A percentile compares a stretch with the other conserved stretches of the same genome.
Evolutionary conservation across 2,888 invertebrate species (phyloP).

Genomic region (Eumacrocentrus americanus): DNA sequence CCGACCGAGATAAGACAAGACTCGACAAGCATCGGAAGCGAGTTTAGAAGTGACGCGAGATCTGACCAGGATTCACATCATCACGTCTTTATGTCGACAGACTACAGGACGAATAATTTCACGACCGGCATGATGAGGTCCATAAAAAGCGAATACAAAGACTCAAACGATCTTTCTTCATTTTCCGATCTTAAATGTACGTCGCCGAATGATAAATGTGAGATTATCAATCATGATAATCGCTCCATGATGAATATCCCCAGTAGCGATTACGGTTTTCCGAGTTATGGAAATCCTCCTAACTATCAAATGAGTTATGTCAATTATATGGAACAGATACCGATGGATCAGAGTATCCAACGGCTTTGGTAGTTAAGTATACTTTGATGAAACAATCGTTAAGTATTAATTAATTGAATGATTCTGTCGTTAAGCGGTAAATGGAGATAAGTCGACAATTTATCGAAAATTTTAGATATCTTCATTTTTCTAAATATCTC

Average conservation of each 20-base stretch:
- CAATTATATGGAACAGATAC: slow-evolving; percentile 54
- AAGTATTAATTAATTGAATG: too few species aligned
- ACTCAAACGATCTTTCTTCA: slow-evolving; percentile 38
- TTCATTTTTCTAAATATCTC: too few species aligned
- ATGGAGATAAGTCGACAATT: too few species aligned
- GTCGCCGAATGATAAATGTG: slow-evolving; percentile 35
- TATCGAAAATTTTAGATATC: too few species aligned
- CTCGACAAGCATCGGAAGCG: slow-evolving; percentile 38
- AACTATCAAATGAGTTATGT: slow-evolving; percentile 56
- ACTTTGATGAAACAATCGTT: too few species aligned
- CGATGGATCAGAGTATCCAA: slow-evolving; percentile 53
- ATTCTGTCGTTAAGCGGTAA: too few species aligned
- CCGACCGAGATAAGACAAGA: slow-evolving; percentile 43
- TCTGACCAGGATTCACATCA: slow-evolving; percentile 41
- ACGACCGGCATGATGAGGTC: slow-evolving; percentile 38
- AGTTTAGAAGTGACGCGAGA: slow-evolving; percentile 44
- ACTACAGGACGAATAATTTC: slow-evolving; percentile 46
- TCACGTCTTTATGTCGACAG: slow-evolving; percentile 36
- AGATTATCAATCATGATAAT: slow-evolving; percentile 40
- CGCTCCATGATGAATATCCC: slow-evolving; percentile 44
- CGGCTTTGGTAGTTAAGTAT: slow-evolving; percentile 56
- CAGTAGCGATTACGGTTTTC: slow-evolving; percentile 47
- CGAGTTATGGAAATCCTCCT: slow-evolving; percentile 48
- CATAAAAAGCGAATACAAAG: slow-evolving; percentile 49
- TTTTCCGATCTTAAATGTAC: slow-evolving; percentile 43